Conservation (phyloP, 1,140 invertebrate genomes). For the Nebria ingens region DNA sequence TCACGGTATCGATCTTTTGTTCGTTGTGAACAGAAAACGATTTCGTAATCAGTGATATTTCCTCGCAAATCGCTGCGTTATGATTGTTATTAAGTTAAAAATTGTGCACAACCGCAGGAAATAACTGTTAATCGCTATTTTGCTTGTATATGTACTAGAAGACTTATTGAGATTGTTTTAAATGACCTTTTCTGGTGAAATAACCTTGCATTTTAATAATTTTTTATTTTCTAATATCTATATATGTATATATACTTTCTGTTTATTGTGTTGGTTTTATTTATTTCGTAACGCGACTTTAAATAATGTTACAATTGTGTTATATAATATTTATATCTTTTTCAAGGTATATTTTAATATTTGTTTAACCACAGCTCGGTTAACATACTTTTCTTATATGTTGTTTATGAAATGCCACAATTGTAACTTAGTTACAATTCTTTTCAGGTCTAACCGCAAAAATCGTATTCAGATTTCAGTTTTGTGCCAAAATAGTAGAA, state of each 20-base stretch:
- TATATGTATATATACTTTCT: no score
- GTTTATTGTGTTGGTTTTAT: no score
- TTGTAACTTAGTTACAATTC: no score
- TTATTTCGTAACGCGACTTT: not conserved
- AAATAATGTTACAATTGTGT: not conserved
- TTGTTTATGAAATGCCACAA: not conserved
- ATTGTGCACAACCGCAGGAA: not conserved
- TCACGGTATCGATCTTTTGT: no score
- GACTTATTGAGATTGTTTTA: not conserved
- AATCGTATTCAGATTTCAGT: no score
- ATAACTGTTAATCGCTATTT: not conserved
- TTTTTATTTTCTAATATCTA: not conserved
- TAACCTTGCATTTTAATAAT: not conserved
- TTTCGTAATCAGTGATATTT: no score
- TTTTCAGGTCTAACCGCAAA: no score
- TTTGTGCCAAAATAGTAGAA: no score
- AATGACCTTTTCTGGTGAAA: not conserved
- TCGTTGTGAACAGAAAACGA: no score
- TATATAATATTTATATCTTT: not conserved
- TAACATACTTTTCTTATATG: not conserved
- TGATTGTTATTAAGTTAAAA: no score
- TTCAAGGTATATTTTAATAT: not conserved
- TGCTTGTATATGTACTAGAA: no score
- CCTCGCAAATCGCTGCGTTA: no score
- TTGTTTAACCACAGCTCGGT: not conserved